Conservation (phyloP, 1,140 invertebrate genomes). For the Cydia amplana region DNA sequence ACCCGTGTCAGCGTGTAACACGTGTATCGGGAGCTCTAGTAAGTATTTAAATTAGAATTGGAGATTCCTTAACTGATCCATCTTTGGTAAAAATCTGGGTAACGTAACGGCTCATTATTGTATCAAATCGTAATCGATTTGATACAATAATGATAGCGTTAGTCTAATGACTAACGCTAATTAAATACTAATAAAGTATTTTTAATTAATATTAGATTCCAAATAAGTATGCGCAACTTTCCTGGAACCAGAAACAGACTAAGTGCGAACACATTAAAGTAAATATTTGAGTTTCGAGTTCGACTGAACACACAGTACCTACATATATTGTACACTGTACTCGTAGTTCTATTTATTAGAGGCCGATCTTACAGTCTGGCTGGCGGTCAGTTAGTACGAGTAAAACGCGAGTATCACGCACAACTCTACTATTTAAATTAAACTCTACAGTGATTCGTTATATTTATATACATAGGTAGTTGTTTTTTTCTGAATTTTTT, state of each 20-base stretch:
- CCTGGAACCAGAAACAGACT: background rate
- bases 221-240: background rate
- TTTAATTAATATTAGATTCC: background rate
- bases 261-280: background rate
- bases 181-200: background rate
- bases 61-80: no score
- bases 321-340: no score
- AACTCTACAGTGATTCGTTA: no score
- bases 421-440: no score
- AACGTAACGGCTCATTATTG: no score
- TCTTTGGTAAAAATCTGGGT: no score
- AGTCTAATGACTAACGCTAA: background rate
- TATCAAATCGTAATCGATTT: background rate
- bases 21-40: no score
- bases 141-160: background rate
- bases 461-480: background rate
- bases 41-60: no score
- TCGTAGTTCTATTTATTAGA: no score
- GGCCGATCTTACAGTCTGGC: background rate
- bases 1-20: no score
- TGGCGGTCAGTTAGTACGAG: background rate
- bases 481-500: background rate
- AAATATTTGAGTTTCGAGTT: constrained; percentile 6
- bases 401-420: no score
- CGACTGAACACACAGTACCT: background rate